These are phyloP conservation scores for Mobula birostris DNA, from an alignment of 2,113 vertebrate species.

Conservation along the genomic window DNA sequence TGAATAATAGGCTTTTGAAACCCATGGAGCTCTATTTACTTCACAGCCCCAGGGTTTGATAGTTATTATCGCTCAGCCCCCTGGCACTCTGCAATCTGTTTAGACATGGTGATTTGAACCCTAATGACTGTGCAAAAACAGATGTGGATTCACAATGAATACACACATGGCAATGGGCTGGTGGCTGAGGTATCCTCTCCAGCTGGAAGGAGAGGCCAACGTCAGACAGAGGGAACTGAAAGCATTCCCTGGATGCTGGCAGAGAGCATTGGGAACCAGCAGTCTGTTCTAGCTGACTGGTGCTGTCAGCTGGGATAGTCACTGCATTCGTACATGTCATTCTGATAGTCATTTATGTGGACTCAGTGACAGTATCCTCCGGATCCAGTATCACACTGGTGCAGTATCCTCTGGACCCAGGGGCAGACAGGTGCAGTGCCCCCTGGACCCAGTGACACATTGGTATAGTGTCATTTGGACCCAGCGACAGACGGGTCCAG, in stretches of 20 bases:
- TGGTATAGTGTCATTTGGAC: neutral
- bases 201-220: neutral
- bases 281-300: neutral
- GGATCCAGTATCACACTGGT: neutral
- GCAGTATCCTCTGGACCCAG: neutral
- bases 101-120: constrained; percentile 2
- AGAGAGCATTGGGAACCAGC: neutral
- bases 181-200: neutral
- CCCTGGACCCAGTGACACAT: neutral
- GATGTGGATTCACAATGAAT: constrained; percentile 4
- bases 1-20: constrained; percentile 29
- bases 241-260: neutral
- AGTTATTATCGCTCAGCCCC: neutral
- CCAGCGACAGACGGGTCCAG: neutral
- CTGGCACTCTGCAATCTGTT: constrained; percentile 2
- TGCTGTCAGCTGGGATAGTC: neutral
- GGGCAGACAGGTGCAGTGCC: neutral
- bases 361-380: neutral
- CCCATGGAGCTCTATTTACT: constrained; percentile 13
- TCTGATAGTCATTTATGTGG: neutral
- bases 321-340: too few species aligned
- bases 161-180: neutral
- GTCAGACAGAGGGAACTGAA: neutral
- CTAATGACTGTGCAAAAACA: constrained; percentile 36
- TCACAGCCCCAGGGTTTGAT: constrained; percentile 4